Conservation (phyloP, 2,888 invertebrate genomes). For the Notodonta dromedarius region DNA sequence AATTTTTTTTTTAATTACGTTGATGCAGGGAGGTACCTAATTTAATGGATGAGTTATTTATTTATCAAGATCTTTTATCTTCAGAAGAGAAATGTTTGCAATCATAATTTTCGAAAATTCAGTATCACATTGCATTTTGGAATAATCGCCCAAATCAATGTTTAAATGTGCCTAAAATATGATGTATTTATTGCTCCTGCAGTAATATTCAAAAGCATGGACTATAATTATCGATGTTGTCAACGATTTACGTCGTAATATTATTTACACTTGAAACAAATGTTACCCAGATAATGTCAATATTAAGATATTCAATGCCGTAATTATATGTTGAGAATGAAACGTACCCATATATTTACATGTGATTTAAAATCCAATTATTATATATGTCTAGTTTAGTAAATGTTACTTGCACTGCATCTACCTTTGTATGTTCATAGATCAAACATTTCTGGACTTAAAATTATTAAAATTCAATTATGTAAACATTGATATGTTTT, state of each 20-base stretch:
- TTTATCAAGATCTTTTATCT: background rate
- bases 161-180: background rate
- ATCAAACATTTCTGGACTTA: constrained; percentile 10
- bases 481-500: no score
- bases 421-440: constrained; percentile 22
- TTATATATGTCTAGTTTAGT: constrained; percentile 13
- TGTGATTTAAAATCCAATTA: no score
- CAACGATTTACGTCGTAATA: constrained; percentile 17
- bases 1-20: no score
- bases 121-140: constrained; percentile 37
- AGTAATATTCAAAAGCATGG: constrained; percentile 26
- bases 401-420: constrained; percentile 28
- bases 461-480: background rate
- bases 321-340: constrained; percentile 25
- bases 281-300: constrained; percentile 16
- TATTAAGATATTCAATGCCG: constrained; percentile 1
- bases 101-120: constrained; percentile 21
- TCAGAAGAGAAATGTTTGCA: background rate
- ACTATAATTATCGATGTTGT: constrained; percentile 28
- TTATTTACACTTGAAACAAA: constrained; percentile 20
- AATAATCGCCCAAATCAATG: background rate
- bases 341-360: constrained; percentile 7
- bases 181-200: background rate
- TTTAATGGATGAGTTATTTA: no score
- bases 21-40: no score